Conservation (phyloP, 2,888 invertebrate genomes). For the Priocnemis perturbator region DNA sequence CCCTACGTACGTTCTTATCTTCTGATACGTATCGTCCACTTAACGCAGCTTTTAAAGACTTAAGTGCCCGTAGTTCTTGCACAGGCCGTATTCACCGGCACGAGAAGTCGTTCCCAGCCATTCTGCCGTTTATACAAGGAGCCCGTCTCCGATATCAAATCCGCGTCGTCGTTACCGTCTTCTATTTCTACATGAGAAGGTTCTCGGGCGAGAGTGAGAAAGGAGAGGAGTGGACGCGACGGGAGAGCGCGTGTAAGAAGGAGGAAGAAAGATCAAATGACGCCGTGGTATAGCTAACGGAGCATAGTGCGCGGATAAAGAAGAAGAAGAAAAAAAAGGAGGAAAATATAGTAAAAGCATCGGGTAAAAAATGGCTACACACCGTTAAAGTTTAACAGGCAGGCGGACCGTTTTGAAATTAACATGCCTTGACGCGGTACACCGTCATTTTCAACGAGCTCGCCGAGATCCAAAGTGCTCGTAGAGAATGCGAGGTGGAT, state of each 20-base stretch:
- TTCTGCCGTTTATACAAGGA: constrained; percentile 20
- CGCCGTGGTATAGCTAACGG: too few relatives aligned
- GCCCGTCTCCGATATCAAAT: constrained; percentile 30
- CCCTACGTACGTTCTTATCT: too few relatives aligned
- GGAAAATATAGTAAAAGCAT: background rate
- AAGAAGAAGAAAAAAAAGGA: constrained; percentile 3
- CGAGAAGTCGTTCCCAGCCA: constrained; percentile 24
- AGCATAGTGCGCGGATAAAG: background rate
- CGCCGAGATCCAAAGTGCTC: too few relatives aligned
- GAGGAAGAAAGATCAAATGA: too few relatives aligned
- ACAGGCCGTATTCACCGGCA: constrained; percentile 11
- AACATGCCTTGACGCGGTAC: too few relatives aligned
- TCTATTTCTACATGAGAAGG: too few relatives aligned
- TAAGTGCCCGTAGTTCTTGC: constrained; percentile 2
- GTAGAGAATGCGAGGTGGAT: background rate
- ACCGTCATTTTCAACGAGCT: too few relatives aligned
- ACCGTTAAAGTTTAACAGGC: too few relatives aligned
- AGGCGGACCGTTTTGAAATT: too few relatives aligned
- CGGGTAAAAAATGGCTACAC: constrained; percentile 1
- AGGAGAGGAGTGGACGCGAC: too few relatives aligned
- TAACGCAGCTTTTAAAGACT: constrained; percentile 8
- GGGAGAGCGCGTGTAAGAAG: background rate
- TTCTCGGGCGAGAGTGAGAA: too few relatives aligned
- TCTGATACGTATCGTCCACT: background rate
- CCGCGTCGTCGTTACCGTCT: background rate